Percentiles rank a stretch among this genome's conserved stretches.
Evolutionary conservation across 2,797 vertebrate genomes (phyloP).

Genomic region (Scyliorhinus canicula): DNA sequence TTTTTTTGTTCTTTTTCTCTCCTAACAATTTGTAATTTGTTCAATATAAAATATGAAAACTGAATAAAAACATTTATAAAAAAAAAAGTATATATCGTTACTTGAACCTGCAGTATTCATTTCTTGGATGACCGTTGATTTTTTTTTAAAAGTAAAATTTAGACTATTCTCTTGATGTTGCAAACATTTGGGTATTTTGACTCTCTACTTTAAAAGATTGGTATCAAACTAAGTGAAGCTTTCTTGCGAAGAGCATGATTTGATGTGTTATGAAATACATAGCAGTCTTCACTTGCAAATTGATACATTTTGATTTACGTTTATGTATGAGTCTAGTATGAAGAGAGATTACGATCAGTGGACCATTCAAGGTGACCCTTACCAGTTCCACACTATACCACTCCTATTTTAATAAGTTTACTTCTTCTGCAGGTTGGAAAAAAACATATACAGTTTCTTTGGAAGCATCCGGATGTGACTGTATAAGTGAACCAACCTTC

Average conservation of each 20-base stretch:
- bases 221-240: not conserved
- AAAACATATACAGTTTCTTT: slow-evolving; percentile 75
- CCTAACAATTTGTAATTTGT: no score
- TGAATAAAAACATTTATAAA: no score
- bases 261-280: not conserved
- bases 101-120: not conserved
- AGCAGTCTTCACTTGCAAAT: not conserved
- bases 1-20: no score
- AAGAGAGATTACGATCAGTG: not conserved
- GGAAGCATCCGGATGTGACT: slow-evolving; percentile 47
- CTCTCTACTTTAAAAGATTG: not conserved
- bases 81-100: no score
- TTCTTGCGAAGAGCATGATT: not conserved
- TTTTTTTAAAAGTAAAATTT: not conserved
- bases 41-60: no score
- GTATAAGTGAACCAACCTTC: slow-evolving; percentile 63
- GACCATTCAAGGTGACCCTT: not conserved
- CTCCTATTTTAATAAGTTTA: slow-evolving; percentile 28
- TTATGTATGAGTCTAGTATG: not conserved
- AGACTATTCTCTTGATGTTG: not conserved
- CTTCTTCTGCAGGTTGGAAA: slow-evolving; percentile 67
- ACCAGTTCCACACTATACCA: not conserved
- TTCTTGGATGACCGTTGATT: not conserved
- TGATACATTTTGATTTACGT: not conserved
- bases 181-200: not conserved